Evolutionary conservation across 35 echinoderm and acorn worm species (phyloP).

Genomic region (Eucidaris tribuloides): DNA sequence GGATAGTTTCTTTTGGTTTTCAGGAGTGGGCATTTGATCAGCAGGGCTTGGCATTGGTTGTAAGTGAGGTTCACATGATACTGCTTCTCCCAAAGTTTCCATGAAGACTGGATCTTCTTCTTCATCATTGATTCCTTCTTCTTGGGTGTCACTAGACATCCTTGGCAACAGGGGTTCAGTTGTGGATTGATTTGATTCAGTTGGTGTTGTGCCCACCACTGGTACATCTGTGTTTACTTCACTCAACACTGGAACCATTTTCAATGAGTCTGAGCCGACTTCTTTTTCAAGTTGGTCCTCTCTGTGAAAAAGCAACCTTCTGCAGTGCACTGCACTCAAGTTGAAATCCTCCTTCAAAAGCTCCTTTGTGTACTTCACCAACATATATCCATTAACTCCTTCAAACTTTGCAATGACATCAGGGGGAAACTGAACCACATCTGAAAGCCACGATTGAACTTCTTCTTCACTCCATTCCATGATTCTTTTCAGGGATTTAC

Average conservation of each 20-base stretch:
- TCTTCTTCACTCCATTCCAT: conserved; percentile 7
- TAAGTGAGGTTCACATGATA: no score
- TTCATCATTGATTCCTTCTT: not conserved
- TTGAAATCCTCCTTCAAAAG: not conserved
- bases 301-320: not conserved
- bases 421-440: not conserved
- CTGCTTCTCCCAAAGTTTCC: not conserved
- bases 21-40: no score
- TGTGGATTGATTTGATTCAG: not conserved
- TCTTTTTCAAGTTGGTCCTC: not conserved
- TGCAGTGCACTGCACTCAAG: not conserved
- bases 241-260: not conserved
- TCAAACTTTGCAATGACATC: not conserved
- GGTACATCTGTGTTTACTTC: no score
- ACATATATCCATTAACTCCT: not conserved
- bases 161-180: not conserved
- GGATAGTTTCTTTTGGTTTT: not conserved
- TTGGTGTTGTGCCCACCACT: not conserved
- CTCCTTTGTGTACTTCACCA: not conserved
- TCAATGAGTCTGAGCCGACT: not conserved
- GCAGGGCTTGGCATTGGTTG: no score
- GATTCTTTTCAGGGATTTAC: not conserved
- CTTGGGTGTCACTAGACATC: not conserved
- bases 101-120: not conserved
- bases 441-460: not conserved